These are phyloP conservation scores for Perodicticus potto DNA, from an alignment of 2,797 vertebrate species.

Conservation along the genomic window DNA sequence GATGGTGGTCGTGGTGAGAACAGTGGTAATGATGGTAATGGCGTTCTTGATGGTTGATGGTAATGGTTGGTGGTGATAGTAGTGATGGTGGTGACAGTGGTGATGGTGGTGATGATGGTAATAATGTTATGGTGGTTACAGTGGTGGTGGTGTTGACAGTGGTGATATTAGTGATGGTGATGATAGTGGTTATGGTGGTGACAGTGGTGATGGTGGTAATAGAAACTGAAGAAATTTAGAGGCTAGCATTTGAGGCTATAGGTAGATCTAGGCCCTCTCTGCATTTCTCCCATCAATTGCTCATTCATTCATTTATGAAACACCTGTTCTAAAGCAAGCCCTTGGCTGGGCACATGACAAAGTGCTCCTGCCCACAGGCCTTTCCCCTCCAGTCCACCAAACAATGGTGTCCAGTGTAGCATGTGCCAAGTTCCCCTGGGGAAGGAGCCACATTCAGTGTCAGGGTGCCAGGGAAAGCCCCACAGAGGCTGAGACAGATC, in stretches of 20 bases:
- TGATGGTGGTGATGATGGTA: not conserved
- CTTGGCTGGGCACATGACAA: not conserved
- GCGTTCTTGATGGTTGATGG: not conserved
- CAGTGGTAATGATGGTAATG: not conserved
- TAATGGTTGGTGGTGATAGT: not conserved
- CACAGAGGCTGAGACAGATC: not conserved
- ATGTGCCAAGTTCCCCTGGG: not conserved
- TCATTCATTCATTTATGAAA: not conserved
- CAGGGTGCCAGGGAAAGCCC: not conserved
- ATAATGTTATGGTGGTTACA: not conserved
- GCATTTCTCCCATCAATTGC: not conserved
- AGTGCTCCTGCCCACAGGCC: not conserved
- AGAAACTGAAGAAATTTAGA: not conserved
- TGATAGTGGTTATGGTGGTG: not conserved
- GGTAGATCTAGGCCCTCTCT: not conserved
- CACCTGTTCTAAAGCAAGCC: not conserved
- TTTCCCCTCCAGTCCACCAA: not conserved
- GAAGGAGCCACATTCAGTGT: not conserved
- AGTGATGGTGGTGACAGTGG: rapidly evolving
- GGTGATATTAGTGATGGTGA: not conserved
- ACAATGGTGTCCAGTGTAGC: not conserved
- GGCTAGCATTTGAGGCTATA: not conserved
- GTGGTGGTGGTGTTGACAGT: rapidly evolving
- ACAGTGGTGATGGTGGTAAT: not conserved
- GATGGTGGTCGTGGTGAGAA: not conserved